Base-by-base conservation (phyloP, 2,888 invertebrate genomes). In the Melanchra persicariae region DNA sequence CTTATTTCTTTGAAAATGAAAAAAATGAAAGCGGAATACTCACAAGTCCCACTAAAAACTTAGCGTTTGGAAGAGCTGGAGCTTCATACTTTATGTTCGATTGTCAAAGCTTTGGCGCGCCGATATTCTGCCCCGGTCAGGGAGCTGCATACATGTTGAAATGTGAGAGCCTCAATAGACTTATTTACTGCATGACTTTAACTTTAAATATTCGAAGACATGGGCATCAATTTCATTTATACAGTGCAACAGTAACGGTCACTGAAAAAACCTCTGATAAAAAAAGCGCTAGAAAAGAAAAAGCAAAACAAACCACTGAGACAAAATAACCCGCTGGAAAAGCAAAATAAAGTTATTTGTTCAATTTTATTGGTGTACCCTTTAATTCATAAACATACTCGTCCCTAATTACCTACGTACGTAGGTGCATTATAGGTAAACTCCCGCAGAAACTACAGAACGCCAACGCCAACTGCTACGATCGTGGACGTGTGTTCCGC, bases 11-110 rank as follows among this genome's bases (percentile, higher is more conserved):
- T 85, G 95, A 96, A 78, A 95, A 95, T 85, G 95, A 95, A 77
- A 95, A 95, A 54, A 90, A 96, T 76, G 90, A 90, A 8, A 55
- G 93, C 49, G 97, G 97, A 9, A 92, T 97, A 61, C 88, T 97
- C 57, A 96, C 96, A 63, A 96, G 96, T 76, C 95, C 96, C 0
- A 90, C 90, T 17, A 96, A 96, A 68, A 96, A 96, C 61, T 88
- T 96, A 75, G 95, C 96, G 15, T 96, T 97, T 82, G 97, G 97
- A 2, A 96, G 87, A 77, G 88, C 90, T 24, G 93, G 93, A 0
- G 87, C 90, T 19, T 97, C 97, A 17, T 97, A 97, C 85, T 97
- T 97, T 82, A 96, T 97, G 97, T 97, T 96, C 87, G 97, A 97
- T 84, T 97, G 97, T 81, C 97, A 97, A 89, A 96, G 96, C 74